Conservation (phyloP, 2,888 invertebrate species). For the Epistrophe grossulariae region DNA sequence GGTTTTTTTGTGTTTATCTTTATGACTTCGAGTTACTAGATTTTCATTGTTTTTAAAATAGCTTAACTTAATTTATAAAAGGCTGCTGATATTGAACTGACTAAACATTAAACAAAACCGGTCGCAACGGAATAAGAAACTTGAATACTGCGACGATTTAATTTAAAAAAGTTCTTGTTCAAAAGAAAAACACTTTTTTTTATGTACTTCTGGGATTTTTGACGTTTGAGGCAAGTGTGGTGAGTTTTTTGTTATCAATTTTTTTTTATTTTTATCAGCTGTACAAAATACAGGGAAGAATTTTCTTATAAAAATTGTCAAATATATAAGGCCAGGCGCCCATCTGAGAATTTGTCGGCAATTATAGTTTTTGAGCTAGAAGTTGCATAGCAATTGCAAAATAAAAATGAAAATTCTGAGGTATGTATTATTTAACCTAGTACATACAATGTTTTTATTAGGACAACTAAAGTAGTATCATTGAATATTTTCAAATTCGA, state of each 20-base stretch:
- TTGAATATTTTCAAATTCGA: too few relatives aligned
- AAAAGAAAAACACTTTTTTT: slow-evolving; percentile 51
- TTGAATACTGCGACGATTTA: background rate
- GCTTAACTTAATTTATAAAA: slow-evolving; percentile 4
- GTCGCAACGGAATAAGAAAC: background rate
- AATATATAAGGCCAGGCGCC: background rate
- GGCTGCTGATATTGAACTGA: slow-evolving; percentile 3
- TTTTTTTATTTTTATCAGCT: background rate
- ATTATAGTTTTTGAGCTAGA: too few relatives aligned
- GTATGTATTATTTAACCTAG: too few relatives aligned
- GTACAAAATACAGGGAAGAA: background rate
- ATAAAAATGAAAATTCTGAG: too few relatives aligned
- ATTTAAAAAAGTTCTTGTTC: background rate
- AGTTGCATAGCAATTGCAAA: too few relatives aligned
- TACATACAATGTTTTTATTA: too few relatives aligned
- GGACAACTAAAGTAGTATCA: too few relatives aligned
- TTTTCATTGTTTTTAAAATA: slow-evolving; percentile 37
- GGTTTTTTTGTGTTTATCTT: background rate
- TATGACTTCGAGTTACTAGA: slow-evolving; percentile 27
- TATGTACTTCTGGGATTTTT: slow-evolving; percentile 5
- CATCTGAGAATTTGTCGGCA: too few relatives aligned
- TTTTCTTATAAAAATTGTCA: background rate
- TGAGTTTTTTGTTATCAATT: slow-evolving; percentile 1
- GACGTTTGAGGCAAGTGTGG: slow-evolving; percentile 39
- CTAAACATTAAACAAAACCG: background rate